Percentiles rank a stretch among this genome's conserved stretches.
Conservation (phyloP, 1,140 invertebrate species). For the Drosophila triauraria region DNA sequence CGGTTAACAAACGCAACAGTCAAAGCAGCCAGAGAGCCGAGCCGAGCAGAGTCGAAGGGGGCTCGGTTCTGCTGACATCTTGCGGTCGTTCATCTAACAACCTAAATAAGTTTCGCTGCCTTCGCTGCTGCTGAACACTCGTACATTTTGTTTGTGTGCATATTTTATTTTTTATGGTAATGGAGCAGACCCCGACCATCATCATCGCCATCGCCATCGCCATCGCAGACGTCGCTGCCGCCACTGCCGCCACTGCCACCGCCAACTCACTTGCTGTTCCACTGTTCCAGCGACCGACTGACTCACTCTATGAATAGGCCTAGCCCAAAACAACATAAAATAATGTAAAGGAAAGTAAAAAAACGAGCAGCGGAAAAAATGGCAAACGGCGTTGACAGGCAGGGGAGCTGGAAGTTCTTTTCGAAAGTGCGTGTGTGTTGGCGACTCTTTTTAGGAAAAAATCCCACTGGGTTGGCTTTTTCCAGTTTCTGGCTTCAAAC, state of each 20-base stretch:
- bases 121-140: conserved; percentile 24
- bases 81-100: conserved; percentile 74
- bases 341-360: conserved; percentile 20
- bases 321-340: conserved; percentile 49
- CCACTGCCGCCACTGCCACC: not conserved
- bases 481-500: not conserved
- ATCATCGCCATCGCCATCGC: conserved; percentile 18
- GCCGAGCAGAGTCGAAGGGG: not conserved
- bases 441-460: conserved; percentile 32
- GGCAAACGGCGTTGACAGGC: conserved; percentile 54
- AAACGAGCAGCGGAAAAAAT: conserved; percentile 38
- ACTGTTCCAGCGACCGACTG: conserved; percentile 50
- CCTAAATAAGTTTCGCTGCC: conserved; percentile 74
- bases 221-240: conserved; percentile 11
- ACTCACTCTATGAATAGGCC: conserved; percentile 63
- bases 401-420: conserved; percentile 14
- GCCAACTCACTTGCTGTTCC: conserved; percentile 34
- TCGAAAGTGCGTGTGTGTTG: conserved; percentile 15
- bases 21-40: conserved; percentile 4
- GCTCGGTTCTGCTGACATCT: conserved; percentile 35
- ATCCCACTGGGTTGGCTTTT: conserved; percentile 1
- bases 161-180: conserved; percentile 53
- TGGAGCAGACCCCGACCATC: conserved; percentile 47
- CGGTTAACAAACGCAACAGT: conserved; percentile 45
- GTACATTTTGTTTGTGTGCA: conserved; percentile 41